A percentile compares a stretch with the other conserved stretches of the same genome.
phyloP scores from a whole-genome alignment of 2,888 invertebrate species.

The Anorthoa munda region DNA sequence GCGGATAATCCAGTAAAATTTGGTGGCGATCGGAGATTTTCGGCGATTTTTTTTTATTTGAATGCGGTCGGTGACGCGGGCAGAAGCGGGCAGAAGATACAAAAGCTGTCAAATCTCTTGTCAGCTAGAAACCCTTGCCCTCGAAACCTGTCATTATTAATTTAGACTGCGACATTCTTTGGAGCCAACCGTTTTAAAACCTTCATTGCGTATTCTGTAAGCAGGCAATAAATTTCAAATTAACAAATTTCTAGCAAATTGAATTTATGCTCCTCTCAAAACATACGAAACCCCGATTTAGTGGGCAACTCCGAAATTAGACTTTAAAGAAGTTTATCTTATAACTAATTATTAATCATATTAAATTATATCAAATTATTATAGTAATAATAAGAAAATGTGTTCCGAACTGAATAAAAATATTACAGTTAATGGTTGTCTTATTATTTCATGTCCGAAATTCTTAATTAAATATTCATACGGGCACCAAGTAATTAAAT shows the following conservation, averaged over 20 bases:
- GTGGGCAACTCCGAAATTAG: conserved; percentile 36
- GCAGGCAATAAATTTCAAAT: conserved; percentile 62
- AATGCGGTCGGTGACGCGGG: too few species aligned
- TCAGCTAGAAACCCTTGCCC: conserved; percentile 15
- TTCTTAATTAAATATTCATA: conserved; percentile 38
- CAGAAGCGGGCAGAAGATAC: too few species aligned
- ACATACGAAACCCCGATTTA: conserved; percentile 46
- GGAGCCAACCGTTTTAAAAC: conserved; percentile 46
- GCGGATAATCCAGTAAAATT: too few species aligned
- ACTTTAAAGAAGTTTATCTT: conserved; percentile 20
- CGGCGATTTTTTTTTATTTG: too few species aligned
- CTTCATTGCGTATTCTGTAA: conserved; percentile 60
- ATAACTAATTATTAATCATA: conserved; percentile 27
- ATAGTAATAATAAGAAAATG: neutral
- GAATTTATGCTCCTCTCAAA: conserved; percentile 61
- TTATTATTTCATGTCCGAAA: conserved; percentile 21
- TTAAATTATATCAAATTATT: conserved; percentile 34
- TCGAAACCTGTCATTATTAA: conserved; percentile 54
- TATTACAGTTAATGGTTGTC: neutral
- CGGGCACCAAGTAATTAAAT: conserved; percentile 22
- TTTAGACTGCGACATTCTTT: conserved; percentile 53
- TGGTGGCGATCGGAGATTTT: too few species aligned
- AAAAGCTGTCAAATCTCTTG: too few species aligned
- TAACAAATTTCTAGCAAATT: conserved; percentile 63
- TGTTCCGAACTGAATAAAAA: conserved; percentile 17